Conservation (phyloP, 2,797 vertebrate genomes). For the Mormyrus proboscirostris region DNA sequence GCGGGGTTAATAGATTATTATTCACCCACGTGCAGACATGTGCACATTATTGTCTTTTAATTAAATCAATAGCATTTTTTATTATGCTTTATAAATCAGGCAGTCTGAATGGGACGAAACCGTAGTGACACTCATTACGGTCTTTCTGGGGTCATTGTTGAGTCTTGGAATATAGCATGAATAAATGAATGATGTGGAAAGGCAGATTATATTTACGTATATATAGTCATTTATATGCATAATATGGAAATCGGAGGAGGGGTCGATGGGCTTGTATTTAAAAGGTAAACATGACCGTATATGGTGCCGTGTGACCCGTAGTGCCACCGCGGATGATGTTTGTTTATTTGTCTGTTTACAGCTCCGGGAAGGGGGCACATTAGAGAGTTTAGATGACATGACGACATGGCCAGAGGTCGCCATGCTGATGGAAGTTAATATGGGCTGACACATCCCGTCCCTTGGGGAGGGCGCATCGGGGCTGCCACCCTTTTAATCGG, state of each 20-base stretch:
- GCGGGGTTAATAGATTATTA: background rate
- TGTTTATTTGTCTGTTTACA: background rate
- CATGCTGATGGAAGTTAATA: conserved; percentile 69
- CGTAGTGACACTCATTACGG: background rate
- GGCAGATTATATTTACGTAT: background rate
- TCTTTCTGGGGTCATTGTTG: background rate
- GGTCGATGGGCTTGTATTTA: background rate
- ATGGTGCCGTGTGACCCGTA: background rate
- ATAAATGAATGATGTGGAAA: background rate
- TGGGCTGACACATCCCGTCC: conserved; percentile 67
- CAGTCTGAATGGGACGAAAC: background rate
- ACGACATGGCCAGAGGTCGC: conserved; percentile 56
- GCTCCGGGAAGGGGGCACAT: conserved; percentile 23
- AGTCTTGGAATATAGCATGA: background rate
- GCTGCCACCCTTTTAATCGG: conserved; percentile 59
- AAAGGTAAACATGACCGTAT: background rate
- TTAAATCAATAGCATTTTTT: conserved; percentile 24
- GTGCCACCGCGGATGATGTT: background rate
- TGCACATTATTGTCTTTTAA: background rate
- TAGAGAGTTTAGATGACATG: conserved; percentile 26
- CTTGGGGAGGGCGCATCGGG: conserved; percentile 36
- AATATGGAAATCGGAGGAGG: background rate
- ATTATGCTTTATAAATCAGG: background rate
- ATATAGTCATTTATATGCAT: background rate
- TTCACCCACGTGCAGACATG: background rate